Evolutionary conservation across 1,140 invertebrate genomes (phyloP).

Genomic region (Hyposmocoma kahamanoa): DNA sequence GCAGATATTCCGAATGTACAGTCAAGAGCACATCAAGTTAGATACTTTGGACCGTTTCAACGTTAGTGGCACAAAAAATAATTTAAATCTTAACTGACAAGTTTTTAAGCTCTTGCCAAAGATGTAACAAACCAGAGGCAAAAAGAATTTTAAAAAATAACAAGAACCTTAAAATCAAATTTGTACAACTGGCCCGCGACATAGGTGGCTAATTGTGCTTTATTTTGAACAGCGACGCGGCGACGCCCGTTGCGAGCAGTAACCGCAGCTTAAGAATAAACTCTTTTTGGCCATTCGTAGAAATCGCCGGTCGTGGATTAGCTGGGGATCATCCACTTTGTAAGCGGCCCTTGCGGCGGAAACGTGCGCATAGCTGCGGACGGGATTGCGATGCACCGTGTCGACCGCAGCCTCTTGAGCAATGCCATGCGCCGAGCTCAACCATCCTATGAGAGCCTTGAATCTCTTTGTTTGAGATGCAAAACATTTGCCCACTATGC

Average conservation of each 20-base stretch:
- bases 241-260: constrained; percentile 31
- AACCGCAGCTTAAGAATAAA: constrained; percentile 40
- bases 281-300: constrained; percentile 39
- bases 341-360: constrained; percentile 26
- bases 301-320: constrained; percentile 37
- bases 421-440: constrained; percentile 19
- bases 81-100: too few relatives aligned
- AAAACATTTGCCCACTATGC: constrained; percentile 21
- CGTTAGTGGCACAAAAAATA: too few relatives aligned
- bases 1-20: too few relatives aligned
- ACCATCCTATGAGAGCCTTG: constrained; percentile 36
- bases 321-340: constrained; percentile 30
- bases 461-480: constrained; percentile 28
- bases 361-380: constrained; percentile 34
- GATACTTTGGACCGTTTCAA: too few relatives aligned
- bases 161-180: too few relatives aligned
- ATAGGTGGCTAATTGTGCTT: constrained; percentile 25
- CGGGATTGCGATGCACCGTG: constrained; percentile 17
- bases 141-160: too few relatives aligned
- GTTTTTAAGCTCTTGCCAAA: too few relatives aligned
- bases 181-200: constrained; percentile 16
- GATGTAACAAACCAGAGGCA: too few relatives aligned
- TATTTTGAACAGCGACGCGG: constrained; percentile 30
- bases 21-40: too few relatives aligned
- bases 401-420: constrained; percentile 36